These are phyloP conservation scores for Peucedramus taeniatus DNA, from an alignment of 2,113 vertebrate genomes.

Conservation along the genomic window DNA sequence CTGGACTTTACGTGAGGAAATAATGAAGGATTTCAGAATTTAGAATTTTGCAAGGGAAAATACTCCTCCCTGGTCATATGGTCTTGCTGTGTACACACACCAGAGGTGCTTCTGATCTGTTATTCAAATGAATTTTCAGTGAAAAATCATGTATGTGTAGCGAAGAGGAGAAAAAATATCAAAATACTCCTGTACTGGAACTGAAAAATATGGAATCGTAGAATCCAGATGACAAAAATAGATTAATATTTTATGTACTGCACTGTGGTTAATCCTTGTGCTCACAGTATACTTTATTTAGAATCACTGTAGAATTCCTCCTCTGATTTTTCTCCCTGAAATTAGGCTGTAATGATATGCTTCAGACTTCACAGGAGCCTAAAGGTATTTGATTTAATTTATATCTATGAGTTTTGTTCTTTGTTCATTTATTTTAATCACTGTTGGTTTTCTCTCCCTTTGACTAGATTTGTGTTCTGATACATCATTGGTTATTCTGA, in stretches of 20 bases:
- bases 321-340: slow-evolving; percentile 7
- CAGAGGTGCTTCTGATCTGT: not conserved
- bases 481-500: not conserved
- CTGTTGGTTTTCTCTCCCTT: not conserved
- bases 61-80: not conserved
- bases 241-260: not conserved
- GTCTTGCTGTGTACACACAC: not conserved
- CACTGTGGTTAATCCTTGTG: not conserved
- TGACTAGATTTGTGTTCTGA: not conserved
- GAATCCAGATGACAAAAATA: not conserved
- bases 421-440: slow-evolving; percentile 16
- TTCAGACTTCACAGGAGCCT: not conserved
- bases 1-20: not conserved
- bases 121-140: not conserved
- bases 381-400: slow-evolving; percentile 42
- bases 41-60: not conserved
- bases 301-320: slow-evolving; percentile 13
- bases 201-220: not conserved
- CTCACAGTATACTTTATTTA: slow-evolving; percentile 22
- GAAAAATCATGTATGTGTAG: not conserved
- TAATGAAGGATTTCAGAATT: not conserved
- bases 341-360: not conserved
- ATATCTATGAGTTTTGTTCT: not conserved
- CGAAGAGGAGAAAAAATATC: not conserved
- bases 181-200: not conserved